A percentile compares a stretch with the other conserved stretches of the same genome.
These are phyloP conservation scores for Formica exsecta DNA, from an alignment of 1,140 invertebrate genomes.

Conservation along the genomic window DNA sequence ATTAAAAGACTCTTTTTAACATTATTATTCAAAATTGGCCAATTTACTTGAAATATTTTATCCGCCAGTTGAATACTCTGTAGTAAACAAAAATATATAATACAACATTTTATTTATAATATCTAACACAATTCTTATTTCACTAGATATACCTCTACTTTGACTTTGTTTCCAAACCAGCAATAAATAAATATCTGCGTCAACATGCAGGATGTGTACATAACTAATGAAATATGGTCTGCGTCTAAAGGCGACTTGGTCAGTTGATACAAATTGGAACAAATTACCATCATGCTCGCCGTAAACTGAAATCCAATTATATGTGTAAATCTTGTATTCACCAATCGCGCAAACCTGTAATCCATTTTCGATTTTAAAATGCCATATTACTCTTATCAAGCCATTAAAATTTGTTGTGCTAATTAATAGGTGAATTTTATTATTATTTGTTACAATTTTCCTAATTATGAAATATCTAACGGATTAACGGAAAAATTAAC, in stretches of 20 bases:
- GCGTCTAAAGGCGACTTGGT: constrained; percentile 82
- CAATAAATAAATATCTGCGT: constrained; percentile 86
- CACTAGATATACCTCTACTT: constrained; percentile 38
- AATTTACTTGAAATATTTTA: constrained; percentile 67
- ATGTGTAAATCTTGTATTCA: constrained; percentile 57
- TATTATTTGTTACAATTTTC: background rate
- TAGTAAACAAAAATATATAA: background rate
- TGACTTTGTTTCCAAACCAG: constrained; percentile 87
- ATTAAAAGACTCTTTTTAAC: constrained; percentile 59
- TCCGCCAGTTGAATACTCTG: constrained; percentile 62
- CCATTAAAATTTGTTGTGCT: too few relatives aligned
- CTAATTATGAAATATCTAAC: background rate
- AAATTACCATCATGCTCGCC: constrained; percentile 39
- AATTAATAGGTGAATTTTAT: constrained; percentile 1
- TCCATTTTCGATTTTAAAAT: background rate
- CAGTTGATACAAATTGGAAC: constrained; percentile 57
- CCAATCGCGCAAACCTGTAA: constrained; percentile 52
- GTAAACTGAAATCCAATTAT: constrained; percentile 66
- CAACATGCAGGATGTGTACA: constrained; percentile 59
- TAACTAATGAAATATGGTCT: constrained; percentile 53
- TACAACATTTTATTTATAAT: background rate
- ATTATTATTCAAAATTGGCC: constrained; percentile 54
- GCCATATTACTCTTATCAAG: background rate
- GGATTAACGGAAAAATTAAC: background rate
- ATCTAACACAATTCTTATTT: background rate